Percentiles rank a stretch among this genome's conserved stretches.
Evolutionary conservation across 2,888 invertebrate species (phyloP).

Genomic region (Eristalis pertinax): DNA sequence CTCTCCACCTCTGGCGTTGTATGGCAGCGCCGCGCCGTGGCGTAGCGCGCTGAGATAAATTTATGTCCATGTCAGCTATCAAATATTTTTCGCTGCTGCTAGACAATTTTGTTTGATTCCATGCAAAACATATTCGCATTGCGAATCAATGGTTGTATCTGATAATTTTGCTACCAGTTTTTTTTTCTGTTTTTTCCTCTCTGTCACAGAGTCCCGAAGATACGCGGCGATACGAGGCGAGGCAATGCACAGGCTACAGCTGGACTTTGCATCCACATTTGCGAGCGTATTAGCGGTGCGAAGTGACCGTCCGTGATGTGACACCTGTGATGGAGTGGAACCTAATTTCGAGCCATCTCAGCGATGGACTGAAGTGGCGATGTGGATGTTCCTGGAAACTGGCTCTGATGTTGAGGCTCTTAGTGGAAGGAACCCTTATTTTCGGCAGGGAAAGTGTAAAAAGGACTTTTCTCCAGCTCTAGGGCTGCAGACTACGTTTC

Average conservation of each 20-base stretch:
- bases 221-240: not conserved
- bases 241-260: not conserved
- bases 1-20: conserved; percentile 29
- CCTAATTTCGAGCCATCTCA: not conserved
- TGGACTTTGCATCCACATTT: not conserved
- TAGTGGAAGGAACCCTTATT: too few species aligned
- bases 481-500: too few species aligned
- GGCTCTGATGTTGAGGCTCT: not conserved
- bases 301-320: not conserved
- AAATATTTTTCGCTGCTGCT: conserved; percentile 43
- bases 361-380: not conserved
- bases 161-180: conserved; percentile 42
- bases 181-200: not conserved
- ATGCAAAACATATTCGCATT: conserved; percentile 25
- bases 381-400: not conserved
- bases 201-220: not conserved
- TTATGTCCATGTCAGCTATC: conserved; percentile 62
- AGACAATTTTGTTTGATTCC: conserved; percentile 56
- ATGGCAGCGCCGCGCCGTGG: not conserved
- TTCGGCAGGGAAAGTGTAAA: not conserved
- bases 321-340: not conserved
- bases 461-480: not conserved
- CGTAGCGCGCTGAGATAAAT: conserved; percentile 38
- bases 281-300: not conserved
- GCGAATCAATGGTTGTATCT: conserved; percentile 31